A percentile compares a stretch with the other conserved stretches of the same genome.
phyloP scores from a whole-genome alignment of 2,888 invertebrate species.

The Caradrina kadenii region DNA sequence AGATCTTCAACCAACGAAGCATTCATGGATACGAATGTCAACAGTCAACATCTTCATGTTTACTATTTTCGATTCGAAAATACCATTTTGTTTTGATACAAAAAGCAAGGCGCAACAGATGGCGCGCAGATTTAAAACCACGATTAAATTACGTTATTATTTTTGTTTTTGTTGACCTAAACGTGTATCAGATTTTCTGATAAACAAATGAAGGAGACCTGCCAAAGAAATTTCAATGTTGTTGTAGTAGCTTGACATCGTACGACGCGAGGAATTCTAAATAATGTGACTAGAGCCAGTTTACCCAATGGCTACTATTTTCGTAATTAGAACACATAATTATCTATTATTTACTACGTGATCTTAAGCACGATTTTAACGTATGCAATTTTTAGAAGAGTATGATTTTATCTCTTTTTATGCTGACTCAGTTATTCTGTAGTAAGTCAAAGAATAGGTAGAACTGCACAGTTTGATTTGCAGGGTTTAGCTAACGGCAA shows the following conservation, averaged over 20 bases:
- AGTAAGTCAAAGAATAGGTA: neutral
- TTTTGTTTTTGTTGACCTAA: slow-evolving; percentile 33
- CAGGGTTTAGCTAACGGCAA: neutral
- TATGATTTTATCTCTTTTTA: neutral
- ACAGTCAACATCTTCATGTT: slow-evolving; percentile 27
- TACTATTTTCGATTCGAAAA: slow-evolving; percentile 47
- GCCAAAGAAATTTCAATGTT: slow-evolving; percentile 30
- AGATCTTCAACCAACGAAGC: slow-evolving; percentile 4
- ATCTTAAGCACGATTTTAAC: slow-evolving; percentile 39
- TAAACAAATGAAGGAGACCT: slow-evolving; percentile 17
- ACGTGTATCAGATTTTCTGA: slow-evolving; percentile 25
- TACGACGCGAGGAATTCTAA: slow-evolving; percentile 15
- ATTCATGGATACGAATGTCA: slow-evolving; percentile 15
- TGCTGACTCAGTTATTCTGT: neutral
- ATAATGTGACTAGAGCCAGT: slow-evolving; percentile 17
- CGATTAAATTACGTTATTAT: slow-evolving; percentile 19
- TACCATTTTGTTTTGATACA: slow-evolving; percentile 49
- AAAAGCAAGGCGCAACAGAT: slow-evolving; percentile 21
- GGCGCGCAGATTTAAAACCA: slow-evolving; percentile 48
- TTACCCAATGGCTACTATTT: slow-evolving; percentile 27
- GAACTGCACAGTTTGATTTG: neutral
- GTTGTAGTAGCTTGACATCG: slow-evolving; percentile 2
- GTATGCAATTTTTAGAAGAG: slow-evolving; percentile 13
- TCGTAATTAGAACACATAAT: slow-evolving; percentile 24
- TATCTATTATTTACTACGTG: slow-evolving; percentile 39